Evolutionary conservation across 2,113 vertebrate species (phyloP).

Genomic region (Eira barbara): DNA sequence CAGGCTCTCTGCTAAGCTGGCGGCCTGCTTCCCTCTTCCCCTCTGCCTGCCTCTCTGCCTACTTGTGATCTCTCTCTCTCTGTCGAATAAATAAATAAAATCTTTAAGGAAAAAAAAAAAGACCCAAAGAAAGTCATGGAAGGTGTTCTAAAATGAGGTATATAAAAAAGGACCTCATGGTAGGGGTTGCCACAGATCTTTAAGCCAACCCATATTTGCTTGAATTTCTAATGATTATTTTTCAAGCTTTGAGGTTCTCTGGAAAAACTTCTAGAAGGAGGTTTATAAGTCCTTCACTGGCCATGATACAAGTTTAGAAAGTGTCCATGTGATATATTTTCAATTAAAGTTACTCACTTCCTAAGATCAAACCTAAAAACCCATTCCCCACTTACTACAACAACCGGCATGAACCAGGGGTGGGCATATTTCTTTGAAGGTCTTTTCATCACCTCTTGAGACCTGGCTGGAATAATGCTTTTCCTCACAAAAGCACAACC

Average conservation of each 20-base stretch:
- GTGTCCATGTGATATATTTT: constrained; percentile 14
- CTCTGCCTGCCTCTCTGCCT: no score
- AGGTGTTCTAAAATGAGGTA: background rate
- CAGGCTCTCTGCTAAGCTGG: no score
- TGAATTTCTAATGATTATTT: constrained; percentile 20
- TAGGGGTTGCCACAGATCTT: background rate
- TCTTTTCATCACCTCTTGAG: constrained; percentile 80
- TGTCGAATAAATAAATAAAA: no score
- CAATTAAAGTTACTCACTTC: constrained; percentile 51
- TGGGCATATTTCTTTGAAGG: constrained; percentile 82
- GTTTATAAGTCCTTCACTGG: background rate
- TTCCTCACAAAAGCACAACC: constrained; percentile 84
- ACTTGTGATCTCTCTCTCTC: no score
- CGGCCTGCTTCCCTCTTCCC: no score
- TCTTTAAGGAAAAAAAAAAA: background rate
- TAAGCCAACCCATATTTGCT: constrained; percentile 29
- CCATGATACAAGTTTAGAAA: background rate
- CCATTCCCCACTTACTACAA: constrained; percentile 80
- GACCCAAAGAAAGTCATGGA: background rate
- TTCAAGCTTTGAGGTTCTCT: constrained; percentile 13
- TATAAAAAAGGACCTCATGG: background rate
- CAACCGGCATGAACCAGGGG: constrained; percentile 80
- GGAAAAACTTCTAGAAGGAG: constrained; percentile 52
- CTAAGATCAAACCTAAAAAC: constrained; percentile 80
- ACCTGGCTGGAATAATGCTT: constrained; percentile 80